Percentiles rank a stretch among this genome's conserved stretches.
Evolutionary conservation across 2,113 vertebrate species (phyloP).

Genomic region (Equus przewalskii): DNA sequence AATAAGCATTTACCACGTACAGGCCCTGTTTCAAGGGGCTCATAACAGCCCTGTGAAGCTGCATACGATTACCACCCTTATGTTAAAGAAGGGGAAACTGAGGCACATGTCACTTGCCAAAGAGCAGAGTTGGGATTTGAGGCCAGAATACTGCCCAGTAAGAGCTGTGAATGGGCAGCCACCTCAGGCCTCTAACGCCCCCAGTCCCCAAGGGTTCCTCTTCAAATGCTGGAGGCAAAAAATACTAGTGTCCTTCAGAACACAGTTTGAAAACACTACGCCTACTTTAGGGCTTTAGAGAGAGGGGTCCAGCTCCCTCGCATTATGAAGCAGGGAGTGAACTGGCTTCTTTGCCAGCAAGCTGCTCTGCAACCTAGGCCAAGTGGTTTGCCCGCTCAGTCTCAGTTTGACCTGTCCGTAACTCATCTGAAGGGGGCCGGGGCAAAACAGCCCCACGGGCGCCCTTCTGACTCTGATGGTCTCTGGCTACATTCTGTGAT

Average conservation of each 20-base stretch:
- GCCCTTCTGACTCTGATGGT: background rate
- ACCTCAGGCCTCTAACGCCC: background rate
- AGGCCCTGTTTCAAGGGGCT: background rate
- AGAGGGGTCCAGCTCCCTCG: background rate
- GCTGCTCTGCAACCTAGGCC: background rate
- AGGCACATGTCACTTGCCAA: background rate
- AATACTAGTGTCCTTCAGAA: background rate
- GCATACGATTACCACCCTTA: rapidly evolving
- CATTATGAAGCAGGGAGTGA: background rate
- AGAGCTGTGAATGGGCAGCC: background rate
- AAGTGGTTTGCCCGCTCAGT: background rate
- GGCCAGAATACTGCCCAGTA: background rate
- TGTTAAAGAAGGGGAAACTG: background rate
- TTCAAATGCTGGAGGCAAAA: background rate
- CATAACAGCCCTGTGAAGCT: background rate
- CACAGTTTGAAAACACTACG: background rate
- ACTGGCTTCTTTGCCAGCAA: background rate
- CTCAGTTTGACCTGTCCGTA: background rate
- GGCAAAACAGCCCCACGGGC: background rate
- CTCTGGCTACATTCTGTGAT: background rate
- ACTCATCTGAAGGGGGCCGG: background rate
- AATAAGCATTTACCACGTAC: background rate
- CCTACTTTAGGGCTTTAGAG: background rate
- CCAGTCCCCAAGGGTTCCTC: background rate
- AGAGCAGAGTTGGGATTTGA: background rate